Conservation (phyloP, 2,113 vertebrate genomes). For the Muscicapa adusta region DNA sequence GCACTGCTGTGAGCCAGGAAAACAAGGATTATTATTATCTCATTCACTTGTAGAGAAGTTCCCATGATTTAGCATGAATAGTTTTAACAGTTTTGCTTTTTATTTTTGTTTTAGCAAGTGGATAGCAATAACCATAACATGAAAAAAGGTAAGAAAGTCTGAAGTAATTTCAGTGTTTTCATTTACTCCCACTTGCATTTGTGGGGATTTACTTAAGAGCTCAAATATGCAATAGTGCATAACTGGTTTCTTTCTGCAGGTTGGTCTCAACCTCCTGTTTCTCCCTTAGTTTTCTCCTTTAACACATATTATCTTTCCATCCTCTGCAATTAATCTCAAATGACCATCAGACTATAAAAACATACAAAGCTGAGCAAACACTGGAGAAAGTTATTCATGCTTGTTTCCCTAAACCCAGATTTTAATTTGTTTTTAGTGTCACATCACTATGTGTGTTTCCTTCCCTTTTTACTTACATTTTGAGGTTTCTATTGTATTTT, state of each 20-base stretch:
- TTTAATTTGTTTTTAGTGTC: not conserved
- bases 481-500: not conserved
- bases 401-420: not conserved
- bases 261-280: not conserved
- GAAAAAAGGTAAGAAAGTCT: not conserved
- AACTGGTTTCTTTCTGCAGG: not conserved
- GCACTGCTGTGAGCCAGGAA: not conserved
- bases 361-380: conserved; percentile 31
- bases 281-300: not conserved
- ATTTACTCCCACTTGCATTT: not conserved
- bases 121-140: not conserved
- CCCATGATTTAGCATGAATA: not conserved
- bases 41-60: not conserved
- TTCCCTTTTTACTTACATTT: not conserved
- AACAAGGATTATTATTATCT: not conserved
- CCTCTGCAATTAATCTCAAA: conserved; percentile 26
- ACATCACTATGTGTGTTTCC: not conserved
- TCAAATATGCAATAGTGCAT: not conserved
- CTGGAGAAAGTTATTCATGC: not conserved
- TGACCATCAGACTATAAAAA: conserved; percentile 44
- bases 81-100: not conserved
- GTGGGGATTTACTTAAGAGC: not conserved
- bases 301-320: not conserved
- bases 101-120: not conserved
- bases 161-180: not conserved